Percentiles rank a stretch among this genome's conserved stretches.
phyloP scores from a whole-genome alignment of 1,140 invertebrate genomes.

The Charaxes varanes region DNA sequence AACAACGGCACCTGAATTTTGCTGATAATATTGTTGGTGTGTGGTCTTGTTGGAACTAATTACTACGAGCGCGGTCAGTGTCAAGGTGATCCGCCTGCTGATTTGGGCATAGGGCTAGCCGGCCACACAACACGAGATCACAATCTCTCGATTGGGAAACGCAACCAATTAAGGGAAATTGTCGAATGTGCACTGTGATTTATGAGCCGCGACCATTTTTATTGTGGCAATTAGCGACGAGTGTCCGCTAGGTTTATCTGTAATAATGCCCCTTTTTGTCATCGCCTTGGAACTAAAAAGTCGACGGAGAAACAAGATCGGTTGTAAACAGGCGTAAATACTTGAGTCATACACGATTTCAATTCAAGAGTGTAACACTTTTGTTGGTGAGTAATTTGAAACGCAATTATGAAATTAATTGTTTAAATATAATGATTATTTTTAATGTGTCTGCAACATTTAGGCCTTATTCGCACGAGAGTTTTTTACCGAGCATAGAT shows the following conservation, averaged over 20 bases:
- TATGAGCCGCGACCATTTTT: conserved; percentile 37
- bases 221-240: conserved; percentile 38
- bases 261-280: conserved; percentile 23
- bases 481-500: no score
- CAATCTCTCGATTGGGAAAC: conserved; percentile 48
- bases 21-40: conserved; percentile 16
- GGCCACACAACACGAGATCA: conserved; percentile 45
- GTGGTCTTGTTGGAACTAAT: conserved; percentile 49
- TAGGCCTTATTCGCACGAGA: no score
- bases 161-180: conserved; percentile 56
- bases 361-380: no score
- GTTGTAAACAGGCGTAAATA: no score
- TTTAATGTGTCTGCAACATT: no score
- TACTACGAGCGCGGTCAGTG: conserved; percentile 47
- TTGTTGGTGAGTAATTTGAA: no score
- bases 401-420: no score
- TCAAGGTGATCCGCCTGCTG: conserved; percentile 47
- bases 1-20: background rate
- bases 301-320: background rate
- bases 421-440: no score
- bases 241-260: conserved; percentile 23
- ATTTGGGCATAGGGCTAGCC: conserved; percentile 31
- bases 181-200: conserved; percentile 47
- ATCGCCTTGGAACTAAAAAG: conserved; percentile 14
- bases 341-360: no score